These are phyloP conservation scores for Synanthedon formicaeformis DNA, from an alignment of 2,888 invertebrate genomes.

Conservation along the genomic window DNA sequence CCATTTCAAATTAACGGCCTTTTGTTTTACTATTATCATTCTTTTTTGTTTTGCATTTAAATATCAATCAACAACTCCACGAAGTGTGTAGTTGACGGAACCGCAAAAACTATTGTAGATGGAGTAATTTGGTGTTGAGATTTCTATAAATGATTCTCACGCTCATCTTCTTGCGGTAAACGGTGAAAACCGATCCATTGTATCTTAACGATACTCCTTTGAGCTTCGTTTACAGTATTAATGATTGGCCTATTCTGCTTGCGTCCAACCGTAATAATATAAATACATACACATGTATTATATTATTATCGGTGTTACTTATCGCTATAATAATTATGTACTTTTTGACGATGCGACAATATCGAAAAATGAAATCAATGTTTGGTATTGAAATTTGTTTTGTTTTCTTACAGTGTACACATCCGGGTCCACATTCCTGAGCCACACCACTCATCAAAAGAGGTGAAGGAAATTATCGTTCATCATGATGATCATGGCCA, in stretches of 20 bases:
- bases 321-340: too few relatives aligned
- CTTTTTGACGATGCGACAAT: not conserved
- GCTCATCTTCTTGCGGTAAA: slow-evolving; percentile 52
- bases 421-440: slow-evolving; percentile 70
- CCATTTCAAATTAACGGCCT: slow-evolving; percentile 9
- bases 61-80: slow-evolving; percentile 22
- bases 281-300: slow-evolving; percentile 12
- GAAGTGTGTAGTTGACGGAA: slow-evolving; percentile 15
- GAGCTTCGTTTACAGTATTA: slow-evolving; percentile 33
- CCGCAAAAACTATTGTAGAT: slow-evolving; percentile 44
- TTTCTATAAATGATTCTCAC: slow-evolving; percentile 61
- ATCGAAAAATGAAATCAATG: not conserved
- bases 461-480: slow-evolving; percentile 43
- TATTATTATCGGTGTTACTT: not conserved
- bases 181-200: slow-evolving; percentile 58
- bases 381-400: not conserved
- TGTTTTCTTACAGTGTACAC: slow-evolving; percentile 49
- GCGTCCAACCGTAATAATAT: too few relatives aligned
- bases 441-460: slow-evolving; percentile 53
- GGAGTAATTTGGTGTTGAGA: slow-evolving; percentile 45
- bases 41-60: slow-evolving; percentile 6
- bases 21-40: slow-evolving; percentile 9
- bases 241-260: too few relatives aligned
- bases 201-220: slow-evolving; percentile 35
- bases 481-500: slow-evolving; percentile 48